Conservation (phyloP, 1,140 invertebrate genomes). For the Copidosoma floridanum region DNA sequence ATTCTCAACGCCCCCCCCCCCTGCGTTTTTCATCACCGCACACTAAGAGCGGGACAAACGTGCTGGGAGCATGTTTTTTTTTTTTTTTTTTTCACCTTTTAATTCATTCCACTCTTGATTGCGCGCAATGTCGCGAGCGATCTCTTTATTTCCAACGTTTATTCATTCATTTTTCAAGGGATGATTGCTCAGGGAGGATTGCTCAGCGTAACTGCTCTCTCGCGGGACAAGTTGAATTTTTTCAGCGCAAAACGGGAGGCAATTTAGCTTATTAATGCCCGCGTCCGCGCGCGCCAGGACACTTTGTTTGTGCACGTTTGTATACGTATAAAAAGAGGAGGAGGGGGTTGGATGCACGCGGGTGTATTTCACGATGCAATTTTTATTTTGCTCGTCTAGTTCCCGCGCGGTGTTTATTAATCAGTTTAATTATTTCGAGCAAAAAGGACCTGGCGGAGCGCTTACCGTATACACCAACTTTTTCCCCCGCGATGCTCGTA, state of each 20-base stretch:
- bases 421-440: slow-evolving; percentile 6
- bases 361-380: slow-evolving; percentile 5
- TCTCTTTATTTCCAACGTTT: too few species aligned
- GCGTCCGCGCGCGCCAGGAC: not conserved
- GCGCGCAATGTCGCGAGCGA: too few species aligned
- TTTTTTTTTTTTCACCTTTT: too few species aligned
- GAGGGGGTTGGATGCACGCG: too few species aligned
- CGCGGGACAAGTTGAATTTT: slow-evolving; percentile 1
- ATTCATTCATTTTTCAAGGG: not conserved
- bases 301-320: not conserved
- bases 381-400: slow-evolving; percentile 1
- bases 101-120: too few species aligned
- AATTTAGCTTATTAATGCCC: slow-evolving; percentile 20
- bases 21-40: too few species aligned
- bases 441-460: not conserved
- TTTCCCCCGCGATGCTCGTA: not conserved
- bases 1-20: too few species aligned
- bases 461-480: not conserved
- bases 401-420: not conserved
- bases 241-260: slow-evolving; percentile 6
- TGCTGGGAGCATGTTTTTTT: too few species aligned
- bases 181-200: slow-evolving; percentile 3
- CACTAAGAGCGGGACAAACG: too few species aligned
- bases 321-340: too few species aligned
- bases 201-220: not conserved